Percentiles rank a stretch among this genome's conserved stretches.
phyloP scores from a whole-genome alignment of 2,113 vertebrate genomes.

The Phaethon lepturus region DNA sequence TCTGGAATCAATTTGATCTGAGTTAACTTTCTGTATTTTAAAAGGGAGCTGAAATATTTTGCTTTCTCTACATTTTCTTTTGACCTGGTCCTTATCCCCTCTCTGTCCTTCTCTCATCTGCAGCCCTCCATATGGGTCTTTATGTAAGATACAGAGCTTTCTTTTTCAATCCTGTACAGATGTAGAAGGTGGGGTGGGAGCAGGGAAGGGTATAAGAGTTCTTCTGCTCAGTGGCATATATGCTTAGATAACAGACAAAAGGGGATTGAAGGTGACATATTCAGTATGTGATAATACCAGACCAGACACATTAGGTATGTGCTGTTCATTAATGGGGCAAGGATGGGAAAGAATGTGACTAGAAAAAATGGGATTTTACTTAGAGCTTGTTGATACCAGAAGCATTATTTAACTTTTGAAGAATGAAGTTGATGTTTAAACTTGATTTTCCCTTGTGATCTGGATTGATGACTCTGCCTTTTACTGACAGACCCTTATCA shows the following conservation, averaged over 20 bases:
- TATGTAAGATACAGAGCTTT: neutral
- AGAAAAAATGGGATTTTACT: neutral
- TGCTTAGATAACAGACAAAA: neutral
- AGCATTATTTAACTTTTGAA: constrained; percentile 15
- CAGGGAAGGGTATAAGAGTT: neutral
- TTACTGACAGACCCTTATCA: neutral
- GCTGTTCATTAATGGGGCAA: neutral
- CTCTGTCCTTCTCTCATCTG: neutral
- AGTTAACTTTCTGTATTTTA: constrained; percentile 22
- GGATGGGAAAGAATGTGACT: neutral
- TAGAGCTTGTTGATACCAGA: neutral
- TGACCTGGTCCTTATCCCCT: neutral
- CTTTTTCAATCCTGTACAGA: neutral
- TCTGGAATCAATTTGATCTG: constrained; percentile 54
- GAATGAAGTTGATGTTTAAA: neutral
- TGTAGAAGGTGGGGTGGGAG: neutral
- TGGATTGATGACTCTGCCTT: neutral
- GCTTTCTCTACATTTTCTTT: neutral
- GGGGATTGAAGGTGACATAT: neutral
- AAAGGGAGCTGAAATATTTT: constrained; percentile 19
- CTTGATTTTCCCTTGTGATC: neutral
- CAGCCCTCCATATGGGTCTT: neutral
- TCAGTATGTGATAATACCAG: neutral
- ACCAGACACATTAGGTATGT: neutral
- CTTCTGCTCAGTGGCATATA: neutral